Conservation (phyloP, 2,113 vertebrate genomes). For the Anarhynchus alexandrinus region DNA sequence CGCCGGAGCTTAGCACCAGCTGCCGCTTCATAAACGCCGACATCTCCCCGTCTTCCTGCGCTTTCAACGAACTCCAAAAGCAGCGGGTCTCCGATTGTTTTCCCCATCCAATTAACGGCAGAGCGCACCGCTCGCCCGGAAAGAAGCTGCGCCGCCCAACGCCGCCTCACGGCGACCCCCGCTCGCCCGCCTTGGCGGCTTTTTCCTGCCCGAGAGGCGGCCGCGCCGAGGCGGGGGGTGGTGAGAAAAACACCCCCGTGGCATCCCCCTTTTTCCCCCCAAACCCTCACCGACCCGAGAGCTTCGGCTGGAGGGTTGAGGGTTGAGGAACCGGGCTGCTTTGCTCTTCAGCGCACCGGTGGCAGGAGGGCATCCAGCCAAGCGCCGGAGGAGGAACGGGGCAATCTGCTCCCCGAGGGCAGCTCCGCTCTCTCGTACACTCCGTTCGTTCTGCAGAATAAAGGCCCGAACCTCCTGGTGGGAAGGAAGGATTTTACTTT, state of each 20-base stretch:
- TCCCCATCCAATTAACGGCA: background rate
- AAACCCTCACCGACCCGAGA: background rate
- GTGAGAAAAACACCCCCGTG: background rate
- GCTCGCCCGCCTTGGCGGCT: background rate
- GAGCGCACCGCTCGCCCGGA: background rate
- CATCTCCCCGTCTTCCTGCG: background rate
- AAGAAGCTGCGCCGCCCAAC: background rate
- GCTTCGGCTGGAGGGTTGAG: background rate
- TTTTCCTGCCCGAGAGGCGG: background rate
- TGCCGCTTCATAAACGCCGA: background rate
- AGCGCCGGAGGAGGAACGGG: background rate
- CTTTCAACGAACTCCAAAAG: background rate
- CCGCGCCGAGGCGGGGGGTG: accelerated
- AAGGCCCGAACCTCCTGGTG: background rate
- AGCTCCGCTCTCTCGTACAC: background rate
- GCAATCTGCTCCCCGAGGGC: background rate
- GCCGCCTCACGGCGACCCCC: background rate
- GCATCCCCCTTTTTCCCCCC: background rate
- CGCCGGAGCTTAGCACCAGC: background rate
- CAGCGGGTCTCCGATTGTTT: background rate
- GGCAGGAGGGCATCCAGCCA: background rate
- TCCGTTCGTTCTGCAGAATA: background rate
- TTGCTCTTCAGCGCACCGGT: background rate
- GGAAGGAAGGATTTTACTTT: background rate
- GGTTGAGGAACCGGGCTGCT: background rate